Evolutionary conservation across 2,113 vertebrate genomes (phyloP), one percentile per base, ranked within the genome.

Genomic region (Euleptes europaea): DNA sequence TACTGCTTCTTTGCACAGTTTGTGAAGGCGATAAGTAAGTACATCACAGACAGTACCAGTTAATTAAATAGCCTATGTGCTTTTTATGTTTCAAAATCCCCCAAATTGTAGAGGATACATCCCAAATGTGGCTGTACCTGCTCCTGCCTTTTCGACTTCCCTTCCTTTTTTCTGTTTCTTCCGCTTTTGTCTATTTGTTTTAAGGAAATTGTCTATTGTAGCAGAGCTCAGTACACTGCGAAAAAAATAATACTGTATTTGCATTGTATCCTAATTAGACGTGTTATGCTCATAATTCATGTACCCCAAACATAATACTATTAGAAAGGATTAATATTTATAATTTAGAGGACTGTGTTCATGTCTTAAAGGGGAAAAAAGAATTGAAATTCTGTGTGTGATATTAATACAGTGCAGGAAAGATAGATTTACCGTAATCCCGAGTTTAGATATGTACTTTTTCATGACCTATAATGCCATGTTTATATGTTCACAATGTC

Each of bases 21-120:
- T 95, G 97, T 99, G 94, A 98, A 99, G 88, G 97, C 97, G 49
- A 96, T 98, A 96, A 98, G 98, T 99, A 96, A 98, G 98, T 98
- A 96, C 92, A 93, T 89, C 92, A 85, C 92, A 92, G 88, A 85
- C 90, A 94, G 86, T 54, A 93, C 91, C 77, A 87, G 90, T 88
- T 94, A 83, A 84, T 79, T 78, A 82, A 92, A 89, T 92, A 93
- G 88, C 80, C 88, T 93, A 84, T 80, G 86, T 72, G 84, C 65
- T 72, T 85, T 85, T 78, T n/a, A n/a, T n/a, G n/a, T n/a, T 60
- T 38, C 21, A 17, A 92, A 86, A 91, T 94, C 79, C 65, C 88
- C 89, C 84, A 90, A 90, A 91, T 78, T 40, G 90, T 83, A 81
- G 86, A 79, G 73, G 85, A 67, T 86, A 73, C 86, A 91, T 85